A percentile compares a stretch with the other conserved stretches of the same genome.
phyloP scores from a whole-genome alignment of 2,797 vertebrate genomes.

The Cirrhinus molitorella region DNA sequence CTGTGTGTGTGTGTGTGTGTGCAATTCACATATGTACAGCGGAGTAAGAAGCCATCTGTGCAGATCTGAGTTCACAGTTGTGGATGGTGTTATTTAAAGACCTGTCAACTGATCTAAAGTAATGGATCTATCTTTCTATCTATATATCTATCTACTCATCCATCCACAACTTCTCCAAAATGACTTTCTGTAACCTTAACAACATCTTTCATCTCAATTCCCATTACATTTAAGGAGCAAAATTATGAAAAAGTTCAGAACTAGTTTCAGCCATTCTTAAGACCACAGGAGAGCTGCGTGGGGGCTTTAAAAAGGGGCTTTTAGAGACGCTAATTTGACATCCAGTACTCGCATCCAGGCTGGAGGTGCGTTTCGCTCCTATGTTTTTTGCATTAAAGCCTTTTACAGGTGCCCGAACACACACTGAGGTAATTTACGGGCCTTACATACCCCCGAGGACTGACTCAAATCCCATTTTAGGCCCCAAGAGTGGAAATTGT shows the following conservation, averaged over 20 bases:
- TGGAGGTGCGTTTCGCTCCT: constrained; percentile 42
- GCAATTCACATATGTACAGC: neutral
- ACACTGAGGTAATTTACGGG: constrained; percentile 64
- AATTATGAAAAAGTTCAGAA: neutral
- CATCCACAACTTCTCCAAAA: neutral
- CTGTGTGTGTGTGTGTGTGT: neutral
- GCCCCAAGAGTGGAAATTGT: constrained; percentile 61
- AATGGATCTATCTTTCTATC: neutral
- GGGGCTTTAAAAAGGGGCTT: constrained; percentile 16
- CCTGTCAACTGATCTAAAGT: neutral
- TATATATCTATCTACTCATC: neutral
- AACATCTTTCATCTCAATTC: neutral
- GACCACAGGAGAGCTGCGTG: neutral
- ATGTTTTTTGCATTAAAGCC: constrained; percentile 55
- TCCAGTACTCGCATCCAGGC: constrained; percentile 17
- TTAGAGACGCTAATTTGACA: constrained; percentile 51
- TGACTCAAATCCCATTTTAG: constrained; percentile 62
- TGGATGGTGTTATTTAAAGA: constrained; percentile 16
- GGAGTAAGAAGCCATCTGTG: constrained; percentile 4
- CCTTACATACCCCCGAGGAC: constrained; percentile 52
- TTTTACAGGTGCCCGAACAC: constrained; percentile 50
- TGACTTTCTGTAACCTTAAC: neutral
- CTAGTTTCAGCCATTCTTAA: neutral
- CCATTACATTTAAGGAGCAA: neutral
- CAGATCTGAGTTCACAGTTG: constrained; percentile 17